Conservation (phyloP, 2,888 invertebrate genomes). For the Tachina grossa region DNA sequence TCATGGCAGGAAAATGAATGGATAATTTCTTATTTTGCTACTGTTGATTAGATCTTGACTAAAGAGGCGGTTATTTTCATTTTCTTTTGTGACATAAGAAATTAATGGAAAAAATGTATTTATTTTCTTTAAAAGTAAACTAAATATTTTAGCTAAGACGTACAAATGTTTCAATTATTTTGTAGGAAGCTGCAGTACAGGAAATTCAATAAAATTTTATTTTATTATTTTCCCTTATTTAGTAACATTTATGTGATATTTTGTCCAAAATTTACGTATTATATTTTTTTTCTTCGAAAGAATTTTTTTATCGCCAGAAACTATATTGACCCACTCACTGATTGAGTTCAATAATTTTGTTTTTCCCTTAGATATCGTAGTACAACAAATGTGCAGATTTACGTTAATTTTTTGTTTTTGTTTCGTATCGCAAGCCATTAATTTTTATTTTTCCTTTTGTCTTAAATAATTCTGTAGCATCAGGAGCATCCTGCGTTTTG, state of each 20-base stretch:
- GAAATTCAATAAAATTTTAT: slow-evolving; percentile 71
- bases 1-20: slow-evolving; percentile 18
- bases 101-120: slow-evolving; percentile 42
- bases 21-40: background rate
- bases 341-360: background rate
- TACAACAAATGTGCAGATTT: slow-evolving; percentile 10
- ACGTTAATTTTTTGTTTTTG: slow-evolving; percentile 19
- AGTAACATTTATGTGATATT: slow-evolving; percentile 37
- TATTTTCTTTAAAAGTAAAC: slow-evolving; percentile 30
- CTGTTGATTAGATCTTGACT: slow-evolving; percentile 22
- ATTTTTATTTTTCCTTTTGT: slow-evolving; percentile 63
- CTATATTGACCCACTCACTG: slow-evolving; percentile 54
- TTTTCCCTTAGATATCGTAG: background rate
- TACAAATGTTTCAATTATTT: slow-evolving; percentile 30
- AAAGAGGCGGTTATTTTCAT: slow-evolving; percentile 51
- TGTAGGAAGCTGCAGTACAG: slow-evolving; percentile 56
- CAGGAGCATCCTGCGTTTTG: background rate
- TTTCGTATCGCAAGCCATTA: slow-evolving; percentile 48
- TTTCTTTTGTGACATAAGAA: background rate
- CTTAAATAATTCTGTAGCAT: background rate
- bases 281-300: background rate
- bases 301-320: slow-evolving; percentile 32
- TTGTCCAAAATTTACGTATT: slow-evolving; percentile 21
- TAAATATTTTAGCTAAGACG: slow-evolving; percentile 58
- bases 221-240: slow-evolving; percentile 68